Evolutionary conservation across 2,113 vertebrate genomes (phyloP).

Genomic region (Pelodiscus sinensis): DNA sequence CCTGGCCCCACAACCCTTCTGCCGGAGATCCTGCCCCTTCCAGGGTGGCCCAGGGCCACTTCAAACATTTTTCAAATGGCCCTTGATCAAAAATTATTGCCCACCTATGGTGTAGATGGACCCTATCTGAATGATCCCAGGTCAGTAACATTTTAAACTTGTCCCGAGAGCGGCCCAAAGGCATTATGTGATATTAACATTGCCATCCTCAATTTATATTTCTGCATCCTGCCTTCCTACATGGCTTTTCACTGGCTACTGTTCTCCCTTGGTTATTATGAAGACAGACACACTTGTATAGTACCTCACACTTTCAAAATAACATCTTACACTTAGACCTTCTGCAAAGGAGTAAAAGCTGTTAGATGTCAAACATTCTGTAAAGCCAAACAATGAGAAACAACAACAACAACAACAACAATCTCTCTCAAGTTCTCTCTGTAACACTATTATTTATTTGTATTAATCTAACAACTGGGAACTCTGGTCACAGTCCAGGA

Average conservation of each 20-base stretch:
- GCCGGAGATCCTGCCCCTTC: too few relatives aligned
- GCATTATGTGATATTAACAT: background rate
- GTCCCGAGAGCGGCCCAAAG: background rate
- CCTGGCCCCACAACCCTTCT: too few relatives aligned
- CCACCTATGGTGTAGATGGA: too few relatives aligned
- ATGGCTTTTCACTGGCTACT: background rate
- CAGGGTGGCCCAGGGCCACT: too few relatives aligned
- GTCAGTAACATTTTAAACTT: background rate
- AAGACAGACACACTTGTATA: background rate
- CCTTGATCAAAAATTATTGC: too few relatives aligned
- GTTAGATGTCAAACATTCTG: background rate
- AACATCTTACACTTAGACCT: background rate
- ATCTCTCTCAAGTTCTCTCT: background rate
- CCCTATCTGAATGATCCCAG: background rate
- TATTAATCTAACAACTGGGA: background rate
- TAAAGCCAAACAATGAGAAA: background rate
- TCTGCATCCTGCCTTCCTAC: background rate
- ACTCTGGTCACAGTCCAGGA: background rate
- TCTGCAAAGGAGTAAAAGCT: background rate
- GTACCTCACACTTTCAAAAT: background rate
- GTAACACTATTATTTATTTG: background rate
- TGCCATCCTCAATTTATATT: background rate
- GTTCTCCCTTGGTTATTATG: background rate
- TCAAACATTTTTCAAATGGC: too few relatives aligned
- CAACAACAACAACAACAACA: background rate